These are phyloP conservation scores for Alces alces DNA, from an alignment of 2,113 vertebrate genomes.

Conservation along the genomic window DNA sequence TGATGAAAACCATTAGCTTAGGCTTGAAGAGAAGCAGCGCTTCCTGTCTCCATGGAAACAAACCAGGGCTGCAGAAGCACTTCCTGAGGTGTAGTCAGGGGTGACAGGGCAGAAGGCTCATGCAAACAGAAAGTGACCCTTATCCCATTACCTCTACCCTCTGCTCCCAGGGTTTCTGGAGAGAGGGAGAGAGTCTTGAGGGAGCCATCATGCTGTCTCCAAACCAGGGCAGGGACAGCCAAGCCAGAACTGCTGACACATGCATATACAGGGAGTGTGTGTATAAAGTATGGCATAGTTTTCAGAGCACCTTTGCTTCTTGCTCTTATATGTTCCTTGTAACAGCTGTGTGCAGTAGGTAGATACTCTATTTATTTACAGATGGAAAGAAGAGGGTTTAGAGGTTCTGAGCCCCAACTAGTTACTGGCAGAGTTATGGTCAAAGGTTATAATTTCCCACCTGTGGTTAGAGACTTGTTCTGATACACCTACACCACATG, in stretches of 20 bases:
- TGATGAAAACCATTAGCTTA: constrained; percentile 69
- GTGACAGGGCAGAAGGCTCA: not conserved
- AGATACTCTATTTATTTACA: not conserved
- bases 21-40: constrained; percentile 74
- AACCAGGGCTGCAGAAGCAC: constrained; percentile 57
- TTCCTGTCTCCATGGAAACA: constrained; percentile 79
- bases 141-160: not conserved
- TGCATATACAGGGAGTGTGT: fast-evolving
- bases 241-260: not conserved
- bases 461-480: not conserved
- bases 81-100: constrained; percentile 41
- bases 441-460: not conserved
- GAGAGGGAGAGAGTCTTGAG: not conserved
- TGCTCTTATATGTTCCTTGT: not conserved
- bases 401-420: not conserved
- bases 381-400: not conserved
- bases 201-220: not conserved
- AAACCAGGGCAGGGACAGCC: not conserved
- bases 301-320: not conserved
- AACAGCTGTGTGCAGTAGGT: not conserved
- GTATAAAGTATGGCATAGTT: not conserved
- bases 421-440: not conserved
- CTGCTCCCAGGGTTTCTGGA: not conserved
- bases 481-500: not conserved
- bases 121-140: constrained; percentile 36